Percentiles rank a stretch among this genome's conserved stretches.
Evolutionary conservation across 2,888 invertebrate genomes (phyloP).

Genomic region (Papilio gigon): DNA sequence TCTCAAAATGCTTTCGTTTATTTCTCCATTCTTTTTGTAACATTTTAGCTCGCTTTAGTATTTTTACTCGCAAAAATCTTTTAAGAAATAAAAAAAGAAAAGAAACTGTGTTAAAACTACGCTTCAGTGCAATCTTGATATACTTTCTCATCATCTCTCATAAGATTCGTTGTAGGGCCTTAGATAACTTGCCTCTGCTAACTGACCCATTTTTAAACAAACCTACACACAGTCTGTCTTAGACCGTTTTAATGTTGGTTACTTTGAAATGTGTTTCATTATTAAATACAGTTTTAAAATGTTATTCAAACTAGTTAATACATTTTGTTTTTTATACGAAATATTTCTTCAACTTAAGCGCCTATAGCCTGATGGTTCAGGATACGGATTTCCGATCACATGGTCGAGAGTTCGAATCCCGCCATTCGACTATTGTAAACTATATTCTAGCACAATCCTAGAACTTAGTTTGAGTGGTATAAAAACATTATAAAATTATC

Average conservation of each 20-base stretch:
- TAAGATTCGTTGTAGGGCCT: slow-evolving; percentile 33
- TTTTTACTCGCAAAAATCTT: slow-evolving; percentile 21
- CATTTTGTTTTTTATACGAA: too few relatives aligned
- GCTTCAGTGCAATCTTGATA: slow-evolving; percentile 40
- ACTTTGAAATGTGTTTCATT: neutral
- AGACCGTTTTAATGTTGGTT: slow-evolving; percentile 25
- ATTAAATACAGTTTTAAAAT: neutral
- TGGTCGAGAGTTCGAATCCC: too few relatives aligned
- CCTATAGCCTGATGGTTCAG: too few relatives aligned
- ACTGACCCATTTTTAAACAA: slow-evolving; percentile 41
- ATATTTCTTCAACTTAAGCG: too few relatives aligned
- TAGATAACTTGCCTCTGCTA: slow-evolving; percentile 39
- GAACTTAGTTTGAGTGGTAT: too few relatives aligned
- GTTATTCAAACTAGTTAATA: neutral
- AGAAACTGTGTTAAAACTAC: slow-evolving; percentile 35
- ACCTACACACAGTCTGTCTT: slow-evolving; percentile 36
- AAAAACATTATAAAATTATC: too few relatives aligned
- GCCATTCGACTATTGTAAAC: too few relatives aligned
- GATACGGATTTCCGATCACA: too few relatives aligned
- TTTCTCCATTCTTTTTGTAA: slow-evolving; percentile 3
- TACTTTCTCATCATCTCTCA: slow-evolving; percentile 41
- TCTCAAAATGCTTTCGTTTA: slow-evolving; percentile 3
- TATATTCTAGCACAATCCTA: too few relatives aligned
- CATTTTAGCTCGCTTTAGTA: slow-evolving; percentile 3
- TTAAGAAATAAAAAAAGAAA: slow-evolving; percentile 26